Conservation (phyloP, 2,113 vertebrate genomes). For the Spea multiplicata region DNA sequence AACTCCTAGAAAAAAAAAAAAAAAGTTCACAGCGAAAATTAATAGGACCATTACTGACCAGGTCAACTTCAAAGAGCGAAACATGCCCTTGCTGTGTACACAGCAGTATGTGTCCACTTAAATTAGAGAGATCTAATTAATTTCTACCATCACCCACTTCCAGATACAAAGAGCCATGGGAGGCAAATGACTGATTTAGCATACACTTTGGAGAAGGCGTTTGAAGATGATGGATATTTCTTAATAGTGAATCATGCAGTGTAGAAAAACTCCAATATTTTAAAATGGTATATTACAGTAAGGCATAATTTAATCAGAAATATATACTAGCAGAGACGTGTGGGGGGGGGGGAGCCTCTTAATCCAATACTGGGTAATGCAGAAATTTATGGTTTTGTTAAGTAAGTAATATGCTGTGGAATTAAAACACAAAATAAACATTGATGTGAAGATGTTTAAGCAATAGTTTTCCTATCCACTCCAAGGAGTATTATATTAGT, state of each 20-base stretch:
- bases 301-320: not conserved
- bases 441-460: too few relatives aligned
- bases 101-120: constrained; percentile 60
- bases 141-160: constrained; percentile 74
- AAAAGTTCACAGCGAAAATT: constrained; percentile 59
- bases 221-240: not conserved
- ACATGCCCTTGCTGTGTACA: constrained; percentile 55
- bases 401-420: too few relatives aligned
- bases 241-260: not conserved
- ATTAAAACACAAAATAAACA: too few relatives aligned
- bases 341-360: too few relatives aligned
- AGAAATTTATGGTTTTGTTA: too few relatives aligned
- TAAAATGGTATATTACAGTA: not conserved
- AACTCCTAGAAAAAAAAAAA: constrained; percentile 51
- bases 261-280: not conserved
- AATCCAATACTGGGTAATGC: too few relatives aligned
- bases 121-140: constrained; percentile 73
- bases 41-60: constrained; percentile 56
- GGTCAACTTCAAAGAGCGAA: constrained; percentile 59
- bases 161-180: constrained; percentile 62
- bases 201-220: not conserved
- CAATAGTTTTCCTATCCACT: too few relatives aligned
- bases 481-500: too few relatives aligned
- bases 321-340: too few relatives aligned
- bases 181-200: constrained; percentile 26